Percentiles rank a stretch among this genome's conserved stretches.
These are phyloP conservation scores for Microcaecilia unicolor DNA, from an alignment of 2,797 vertebrate species.

Conservation along the genomic window DNA sequence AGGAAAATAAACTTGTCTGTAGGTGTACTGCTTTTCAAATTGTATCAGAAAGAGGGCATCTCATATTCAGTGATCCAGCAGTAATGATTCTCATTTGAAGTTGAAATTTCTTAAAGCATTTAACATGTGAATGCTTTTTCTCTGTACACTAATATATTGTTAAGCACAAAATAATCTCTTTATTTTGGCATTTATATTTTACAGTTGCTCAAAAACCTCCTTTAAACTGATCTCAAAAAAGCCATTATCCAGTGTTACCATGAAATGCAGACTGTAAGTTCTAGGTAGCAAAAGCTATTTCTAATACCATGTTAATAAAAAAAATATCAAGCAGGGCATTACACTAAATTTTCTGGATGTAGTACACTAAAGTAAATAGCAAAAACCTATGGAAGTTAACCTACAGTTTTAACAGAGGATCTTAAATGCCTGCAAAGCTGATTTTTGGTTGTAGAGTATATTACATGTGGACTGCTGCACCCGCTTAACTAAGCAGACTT, in stretches of 20 bases:
- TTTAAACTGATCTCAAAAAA: conserved; percentile 41
- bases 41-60: conserved; percentile 31
- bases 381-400: conserved; percentile 42
- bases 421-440: conserved; percentile 56
- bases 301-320: conserved; percentile 56
- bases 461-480: conserved; percentile 46
- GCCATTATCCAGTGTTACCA: conserved; percentile 66
- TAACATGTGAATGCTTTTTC: conserved; percentile 30
- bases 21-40: conserved; percentile 40
- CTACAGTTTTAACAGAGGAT: conserved; percentile 46
- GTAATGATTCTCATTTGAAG: conserved; percentile 34
- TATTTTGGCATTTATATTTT: conserved; percentile 56
- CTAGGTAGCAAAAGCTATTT: conserved; percentile 59
- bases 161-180: conserved; percentile 53
- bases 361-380: conserved; percentile 42
- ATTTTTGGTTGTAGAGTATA: conserved; percentile 58
- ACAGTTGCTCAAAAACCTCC: conserved; percentile 42
- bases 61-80: conserved; percentile 41
- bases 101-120: conserved; percentile 32
- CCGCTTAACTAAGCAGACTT: conserved; percentile 49
- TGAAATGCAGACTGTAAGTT: conserved; percentile 48
- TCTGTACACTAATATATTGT: conserved; percentile 35
- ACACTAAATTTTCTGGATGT: conserved; percentile 58
- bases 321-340: conserved; percentile 53
- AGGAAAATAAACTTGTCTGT: conserved; percentile 36